Conservation (phyloP, 2,888 invertebrate genomes). For the Lasioglossum lativentre region DNA sequence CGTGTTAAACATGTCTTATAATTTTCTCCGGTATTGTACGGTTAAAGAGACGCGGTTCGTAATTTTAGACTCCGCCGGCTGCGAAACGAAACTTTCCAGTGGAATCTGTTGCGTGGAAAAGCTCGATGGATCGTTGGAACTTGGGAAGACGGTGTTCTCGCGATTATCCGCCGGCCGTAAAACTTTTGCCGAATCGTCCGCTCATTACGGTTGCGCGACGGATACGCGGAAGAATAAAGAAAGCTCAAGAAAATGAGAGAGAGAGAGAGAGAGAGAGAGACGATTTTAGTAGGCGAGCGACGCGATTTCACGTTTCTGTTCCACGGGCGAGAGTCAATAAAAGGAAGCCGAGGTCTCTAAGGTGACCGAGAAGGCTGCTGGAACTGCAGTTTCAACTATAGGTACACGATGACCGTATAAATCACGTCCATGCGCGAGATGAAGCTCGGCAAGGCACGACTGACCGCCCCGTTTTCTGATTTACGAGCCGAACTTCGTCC, state of each 20-base stretch:
- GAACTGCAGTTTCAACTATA: slow-evolving; percentile 56
- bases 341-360: slow-evolving; percentile 21
- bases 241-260: not conserved
- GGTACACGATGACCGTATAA: slow-evolving; percentile 74
- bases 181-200: not conserved
- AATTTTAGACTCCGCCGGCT: not conserved
- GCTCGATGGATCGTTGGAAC: not conserved
- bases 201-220: not conserved
- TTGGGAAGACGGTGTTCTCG: not conserved
- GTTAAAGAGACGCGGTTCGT: not conserved
- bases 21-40: not conserved
- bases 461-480: slow-evolving; percentile 75
- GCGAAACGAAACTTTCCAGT: not conserved
- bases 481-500: slow-evolving; percentile 75
- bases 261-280: not conserved
- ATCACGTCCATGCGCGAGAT: slow-evolving; percentile 73
- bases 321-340: not conserved
- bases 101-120: not conserved
- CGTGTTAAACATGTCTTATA: not conserved
- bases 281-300: not conserved
- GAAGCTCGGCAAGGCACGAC: slow-evolving; percentile 66
- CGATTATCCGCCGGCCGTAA: not conserved
- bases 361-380: slow-evolving; percentile 44
- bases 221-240: not conserved
- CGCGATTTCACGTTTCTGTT: not conserved